Conservation (phyloP, 2,888 invertebrate species). For the Encarsia formosa region DNA sequence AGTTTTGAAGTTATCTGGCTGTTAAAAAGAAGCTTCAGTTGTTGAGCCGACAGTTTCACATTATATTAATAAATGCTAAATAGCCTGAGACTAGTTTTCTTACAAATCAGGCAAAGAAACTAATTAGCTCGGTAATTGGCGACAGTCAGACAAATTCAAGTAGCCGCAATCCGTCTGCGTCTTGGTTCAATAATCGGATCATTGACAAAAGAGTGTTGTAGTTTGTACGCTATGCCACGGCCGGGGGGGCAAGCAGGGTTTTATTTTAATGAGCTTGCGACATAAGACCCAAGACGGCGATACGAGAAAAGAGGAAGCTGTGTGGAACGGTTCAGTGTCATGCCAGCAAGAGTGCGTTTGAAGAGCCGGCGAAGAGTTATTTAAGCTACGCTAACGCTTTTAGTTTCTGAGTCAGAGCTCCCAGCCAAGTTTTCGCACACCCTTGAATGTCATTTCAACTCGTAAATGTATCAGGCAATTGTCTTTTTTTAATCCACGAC, state of each 20-base stretch:
- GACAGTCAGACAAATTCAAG: too few species aligned
- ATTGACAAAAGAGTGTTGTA: not conserved
- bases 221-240: not conserved
- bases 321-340: slow-evolving; percentile 35
- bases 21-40: too few species aligned
- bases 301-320: slow-evolving; percentile 28
- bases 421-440: slow-evolving; percentile 29
- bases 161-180: too few species aligned
- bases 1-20: too few species aligned
- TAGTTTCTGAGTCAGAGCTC: slow-evolving; percentile 40
- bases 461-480: slow-evolving; percentile 10
- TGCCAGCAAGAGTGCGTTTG: slow-evolving; percentile 28
- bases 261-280: too few species aligned
- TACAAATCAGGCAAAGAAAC: too few species aligned
- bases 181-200: not conserved
- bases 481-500: slow-evolving; percentile 3
- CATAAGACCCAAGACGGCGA: not conserved
- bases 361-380: slow-evolving; percentile 29
- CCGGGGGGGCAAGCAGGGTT: too few species aligned
- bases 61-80: too few species aligned
- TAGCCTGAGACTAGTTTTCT: too few species aligned
- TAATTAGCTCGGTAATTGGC: too few species aligned
- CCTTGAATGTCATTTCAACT: slow-evolving; percentile 23
- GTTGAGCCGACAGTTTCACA: too few species aligned
- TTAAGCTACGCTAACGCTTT: slow-evolving; percentile 38